Evolutionary conservation across 2,888 invertebrate species (phyloP).

Genomic region (Xestia rhomboidea): DNA sequence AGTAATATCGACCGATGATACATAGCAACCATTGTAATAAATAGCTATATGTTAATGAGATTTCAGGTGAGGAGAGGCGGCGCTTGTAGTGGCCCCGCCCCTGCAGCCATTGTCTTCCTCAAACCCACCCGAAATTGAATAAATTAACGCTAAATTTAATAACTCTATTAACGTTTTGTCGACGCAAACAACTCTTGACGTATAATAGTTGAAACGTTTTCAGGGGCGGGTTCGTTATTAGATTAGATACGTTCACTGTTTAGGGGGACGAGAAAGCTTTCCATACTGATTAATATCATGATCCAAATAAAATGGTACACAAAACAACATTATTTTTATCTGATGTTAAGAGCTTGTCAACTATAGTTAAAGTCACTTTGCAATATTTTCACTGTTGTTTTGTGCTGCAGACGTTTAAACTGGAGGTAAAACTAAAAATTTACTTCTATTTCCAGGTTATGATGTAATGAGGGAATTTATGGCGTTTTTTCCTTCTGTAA

Average conservation of each 20-base stretch:
- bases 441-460: neutral
- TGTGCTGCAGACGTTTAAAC: neutral
- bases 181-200: conserved; percentile 87
- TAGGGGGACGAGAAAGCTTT: conserved; percentile 80
- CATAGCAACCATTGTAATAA: conserved; percentile 64
- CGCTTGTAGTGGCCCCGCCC: conserved; percentile 80
- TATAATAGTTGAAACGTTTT: conserved; percentile 82
- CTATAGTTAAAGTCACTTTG: conserved; percentile 46
- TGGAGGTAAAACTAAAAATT: neutral
- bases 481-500: neutral
- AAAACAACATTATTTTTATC: conserved; percentile 64
- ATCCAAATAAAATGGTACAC: conserved; percentile 68
- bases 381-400: neutral
- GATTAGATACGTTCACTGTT: conserved; percentile 82
- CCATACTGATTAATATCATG: conserved; percentile 78
- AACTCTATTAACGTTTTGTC: conserved; percentile 87
- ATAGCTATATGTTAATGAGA: conserved; percentile 74
- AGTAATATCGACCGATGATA: conserved; percentile 65
- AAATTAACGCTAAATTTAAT: conserved; percentile 90
- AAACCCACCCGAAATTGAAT: conserved; percentile 85
- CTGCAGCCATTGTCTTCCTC: conserved; percentile 83
- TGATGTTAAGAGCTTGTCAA: conserved; percentile 54
- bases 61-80: conserved; percentile 85
- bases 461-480: neutral
- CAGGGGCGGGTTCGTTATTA: conserved; percentile 83